These are phyloP conservation scores for Seira musarum DNA, from an alignment of 2,888 invertebrate species.

Conservation along the genomic window DNA sequence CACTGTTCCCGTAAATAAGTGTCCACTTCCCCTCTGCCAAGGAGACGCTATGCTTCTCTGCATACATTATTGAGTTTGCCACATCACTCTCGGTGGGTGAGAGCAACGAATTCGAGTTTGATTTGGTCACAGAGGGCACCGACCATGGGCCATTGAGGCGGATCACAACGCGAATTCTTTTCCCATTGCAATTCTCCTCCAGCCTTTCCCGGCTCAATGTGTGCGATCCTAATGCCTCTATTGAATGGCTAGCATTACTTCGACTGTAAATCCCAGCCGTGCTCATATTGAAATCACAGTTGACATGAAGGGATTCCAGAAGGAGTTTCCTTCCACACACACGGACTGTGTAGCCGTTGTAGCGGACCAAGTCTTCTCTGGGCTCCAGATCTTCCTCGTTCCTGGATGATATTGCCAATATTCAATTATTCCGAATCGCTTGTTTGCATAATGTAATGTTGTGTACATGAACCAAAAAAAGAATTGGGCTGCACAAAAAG, in stretches of 20 bases:
- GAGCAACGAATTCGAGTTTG: neutral
- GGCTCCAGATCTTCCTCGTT: constrained; percentile 51
- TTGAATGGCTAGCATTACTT: neutral
- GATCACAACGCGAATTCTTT: constrained; percentile 51
- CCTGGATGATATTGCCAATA: constrained; percentile 27
- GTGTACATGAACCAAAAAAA: constrained; percentile 5
- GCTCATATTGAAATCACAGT: constrained; percentile 43
- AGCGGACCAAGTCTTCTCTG: constrained; percentile 51
- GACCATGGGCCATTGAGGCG: constrained; percentile 28
- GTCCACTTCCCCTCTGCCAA: constrained; percentile 53
- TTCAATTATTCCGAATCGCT: constrained; percentile 42
- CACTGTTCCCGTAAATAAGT: constrained; percentile 36
- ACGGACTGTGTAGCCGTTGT: constrained; percentile 56
- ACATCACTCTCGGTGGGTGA: neutral
- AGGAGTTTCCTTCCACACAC: constrained; percentile 49
- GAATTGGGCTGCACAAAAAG: neutral
- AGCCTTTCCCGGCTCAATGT: constrained; percentile 22
- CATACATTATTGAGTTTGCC: constrained; percentile 23
- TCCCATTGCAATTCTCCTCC: constrained; percentile 29
- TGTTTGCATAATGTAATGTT: constrained; percentile 49
- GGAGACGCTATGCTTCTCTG: constrained; percentile 26
- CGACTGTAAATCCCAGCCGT: constrained; percentile 10
- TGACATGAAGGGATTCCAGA: constrained; percentile 55
- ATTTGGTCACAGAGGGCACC: neutral
- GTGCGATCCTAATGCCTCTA: neutral